phyloP scores from a whole-genome alignment of 2,113 vertebrate species.

The Antechinus flavipes region DNA sequence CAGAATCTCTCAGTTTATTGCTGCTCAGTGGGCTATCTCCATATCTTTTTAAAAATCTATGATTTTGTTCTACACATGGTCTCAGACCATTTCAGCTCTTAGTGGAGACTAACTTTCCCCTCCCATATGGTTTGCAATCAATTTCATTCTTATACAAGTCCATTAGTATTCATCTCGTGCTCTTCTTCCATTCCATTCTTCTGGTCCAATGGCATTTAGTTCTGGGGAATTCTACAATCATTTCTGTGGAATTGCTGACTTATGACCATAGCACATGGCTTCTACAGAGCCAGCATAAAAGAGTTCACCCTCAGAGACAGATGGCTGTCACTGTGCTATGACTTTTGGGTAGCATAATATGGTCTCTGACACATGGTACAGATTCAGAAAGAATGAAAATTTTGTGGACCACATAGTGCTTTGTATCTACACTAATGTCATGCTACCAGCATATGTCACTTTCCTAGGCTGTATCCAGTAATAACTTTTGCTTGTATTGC shows the following conservation, averaged over 20 bases:
- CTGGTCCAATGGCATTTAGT: neutral
- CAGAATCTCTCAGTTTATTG: neutral
- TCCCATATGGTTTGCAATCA: neutral
- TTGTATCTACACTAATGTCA: neutral
- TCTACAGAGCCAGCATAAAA: neutral
- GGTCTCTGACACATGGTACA: neutral
- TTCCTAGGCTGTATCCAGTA: neutral
- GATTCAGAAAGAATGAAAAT: neutral
- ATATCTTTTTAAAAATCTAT: neutral
- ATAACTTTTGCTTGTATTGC: neutral
- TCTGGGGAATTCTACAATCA: neutral
- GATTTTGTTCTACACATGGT: neutral
- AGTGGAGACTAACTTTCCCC: neutral
- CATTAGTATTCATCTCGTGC: neutral
- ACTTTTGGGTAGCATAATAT: neutral
- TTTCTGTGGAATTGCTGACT: neutral
- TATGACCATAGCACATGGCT: neutral
- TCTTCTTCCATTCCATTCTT: neutral
- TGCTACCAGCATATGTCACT: neutral
- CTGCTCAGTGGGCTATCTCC: neutral
- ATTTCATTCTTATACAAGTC: neutral
- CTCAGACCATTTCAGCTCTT: neutral
- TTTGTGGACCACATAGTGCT: neutral
- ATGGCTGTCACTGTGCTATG: neutral
- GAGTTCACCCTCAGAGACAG: neutral